phyloP scores from a whole-genome alignment of 2,797 vertebrate species.

The Poecilia gillii region DNA sequence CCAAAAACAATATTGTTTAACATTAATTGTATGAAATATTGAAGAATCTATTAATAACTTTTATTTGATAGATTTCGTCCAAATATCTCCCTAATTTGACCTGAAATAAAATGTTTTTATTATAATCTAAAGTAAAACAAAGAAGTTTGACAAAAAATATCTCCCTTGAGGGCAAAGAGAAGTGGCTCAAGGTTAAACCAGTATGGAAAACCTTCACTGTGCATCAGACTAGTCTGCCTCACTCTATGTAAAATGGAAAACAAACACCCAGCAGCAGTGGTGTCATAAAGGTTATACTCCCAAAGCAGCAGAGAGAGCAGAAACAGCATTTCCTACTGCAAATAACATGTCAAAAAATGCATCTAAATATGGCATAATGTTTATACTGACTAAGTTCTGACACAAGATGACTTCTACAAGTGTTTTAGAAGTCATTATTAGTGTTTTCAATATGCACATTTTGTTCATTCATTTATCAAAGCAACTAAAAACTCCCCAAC shows the following conservation, averaged over 20 bases:
- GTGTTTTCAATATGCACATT: neutral
- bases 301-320: neutral
- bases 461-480: neutral
- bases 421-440: neutral
- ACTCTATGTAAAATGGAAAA: neutral
- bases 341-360: neutral
- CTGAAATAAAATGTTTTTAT: neutral
- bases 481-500: neutral
- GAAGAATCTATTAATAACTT: too few relatives aligned
- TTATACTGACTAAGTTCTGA: neutral
- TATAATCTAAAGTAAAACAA: neutral
- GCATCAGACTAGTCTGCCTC: neutral
- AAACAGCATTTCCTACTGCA: neutral
- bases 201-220: neutral
- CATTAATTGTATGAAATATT: too few relatives aligned
- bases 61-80: too few relatives aligned
- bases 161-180: neutral
- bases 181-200: neutral
- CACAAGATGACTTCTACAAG: neutral
- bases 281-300: neutral
- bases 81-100: too few relatives aligned
- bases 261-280: neutral
- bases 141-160: neutral
- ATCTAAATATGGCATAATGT: neutral
- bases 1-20: too few relatives aligned